These are phyloP conservation scores for Colostygia pectinataria DNA, from an alignment of 2,888 invertebrate genomes.

Conservation along the genomic window DNA sequence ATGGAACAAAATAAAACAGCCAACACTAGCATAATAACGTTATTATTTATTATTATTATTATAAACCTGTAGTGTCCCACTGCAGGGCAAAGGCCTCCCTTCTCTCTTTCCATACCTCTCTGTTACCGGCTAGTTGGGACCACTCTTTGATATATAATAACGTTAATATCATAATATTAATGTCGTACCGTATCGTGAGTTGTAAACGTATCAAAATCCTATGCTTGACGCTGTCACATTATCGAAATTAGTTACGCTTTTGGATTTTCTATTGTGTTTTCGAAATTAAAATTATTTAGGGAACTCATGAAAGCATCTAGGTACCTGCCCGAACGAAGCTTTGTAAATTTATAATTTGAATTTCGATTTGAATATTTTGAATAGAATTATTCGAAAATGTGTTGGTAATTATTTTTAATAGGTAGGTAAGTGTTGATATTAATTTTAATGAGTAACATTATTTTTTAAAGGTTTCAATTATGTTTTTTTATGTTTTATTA, in stretches of 20 bases:
- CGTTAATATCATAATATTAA: too few species aligned
- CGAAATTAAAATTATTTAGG: constrained; percentile 49
- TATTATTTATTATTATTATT: too few species aligned
- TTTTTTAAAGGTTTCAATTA: too few species aligned
- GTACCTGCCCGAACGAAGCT: not conserved
- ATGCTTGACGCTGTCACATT: constrained; percentile 43
- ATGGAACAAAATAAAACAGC: too few species aligned
- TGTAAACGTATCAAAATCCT: constrained; percentile 31
- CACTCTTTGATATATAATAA: too few species aligned
- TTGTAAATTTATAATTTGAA: not conserved
- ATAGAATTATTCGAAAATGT: not conserved
- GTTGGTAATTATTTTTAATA: constrained; percentile 3
- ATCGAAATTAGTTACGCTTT: constrained; percentile 53
- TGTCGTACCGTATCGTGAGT: constrained; percentile 35
- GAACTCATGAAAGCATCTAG: constrained; percentile 30
- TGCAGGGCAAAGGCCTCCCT: too few species aligned
- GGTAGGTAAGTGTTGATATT: not conserved
- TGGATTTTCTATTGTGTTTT: constrained; percentile 49
- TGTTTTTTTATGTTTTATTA: too few species aligned
- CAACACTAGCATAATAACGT: too few species aligned
- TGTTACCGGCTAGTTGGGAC: too few species aligned
- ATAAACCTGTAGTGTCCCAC: too few species aligned
- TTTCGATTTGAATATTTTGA: not conserved
- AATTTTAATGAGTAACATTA: constrained; percentile 1
- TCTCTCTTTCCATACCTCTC: too few species aligned